A percentile compares a stretch with the other conserved stretches of the same genome.
Conservation (phyloP, 2,888 invertebrate genomes). For the Tetrapedia diversipes region DNA sequence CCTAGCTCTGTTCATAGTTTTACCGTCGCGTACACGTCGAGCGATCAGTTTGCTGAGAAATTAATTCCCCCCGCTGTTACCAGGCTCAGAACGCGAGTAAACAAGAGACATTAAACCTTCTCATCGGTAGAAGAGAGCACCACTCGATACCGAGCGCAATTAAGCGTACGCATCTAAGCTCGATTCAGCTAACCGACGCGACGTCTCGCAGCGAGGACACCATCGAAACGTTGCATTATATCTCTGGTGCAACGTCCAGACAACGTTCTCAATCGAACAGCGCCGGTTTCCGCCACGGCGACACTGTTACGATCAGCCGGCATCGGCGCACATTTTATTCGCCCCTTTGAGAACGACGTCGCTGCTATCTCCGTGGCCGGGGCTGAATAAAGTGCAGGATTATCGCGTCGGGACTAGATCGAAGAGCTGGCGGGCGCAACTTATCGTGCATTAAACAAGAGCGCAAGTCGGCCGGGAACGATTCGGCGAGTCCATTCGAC, state of each 20-base stretch:
- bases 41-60: background rate
- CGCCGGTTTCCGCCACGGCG: constrained; percentile 15
- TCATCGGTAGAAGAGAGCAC: too few relatives aligned
- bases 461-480: constrained; percentile 59
- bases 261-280: background rate
- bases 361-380: constrained; percentile 34
- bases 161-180: too few relatives aligned
- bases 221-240: too few relatives aligned
- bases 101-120: background rate
- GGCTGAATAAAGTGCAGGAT: constrained; percentile 57
- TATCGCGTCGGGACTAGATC: constrained; percentile 53
- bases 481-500: constrained; percentile 65
- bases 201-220: too few relatives aligned
- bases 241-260: background rate
- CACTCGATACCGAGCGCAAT: too few relatives aligned
- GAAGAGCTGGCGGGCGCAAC: constrained; percentile 54
- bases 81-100: background rate
- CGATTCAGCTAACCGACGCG: too few relatives aligned
- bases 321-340: constrained; percentile 26
- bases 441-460: constrained; percentile 68
- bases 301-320: constrained; percentile 1
- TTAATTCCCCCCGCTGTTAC: background rate
- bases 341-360: constrained; percentile 37
- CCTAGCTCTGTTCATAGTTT: background rate
- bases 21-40: background rate